Base-by-base conservation (phyloP, 2,797 vertebrate genomes). In the Hypotaenidia philippensis region DNA sequence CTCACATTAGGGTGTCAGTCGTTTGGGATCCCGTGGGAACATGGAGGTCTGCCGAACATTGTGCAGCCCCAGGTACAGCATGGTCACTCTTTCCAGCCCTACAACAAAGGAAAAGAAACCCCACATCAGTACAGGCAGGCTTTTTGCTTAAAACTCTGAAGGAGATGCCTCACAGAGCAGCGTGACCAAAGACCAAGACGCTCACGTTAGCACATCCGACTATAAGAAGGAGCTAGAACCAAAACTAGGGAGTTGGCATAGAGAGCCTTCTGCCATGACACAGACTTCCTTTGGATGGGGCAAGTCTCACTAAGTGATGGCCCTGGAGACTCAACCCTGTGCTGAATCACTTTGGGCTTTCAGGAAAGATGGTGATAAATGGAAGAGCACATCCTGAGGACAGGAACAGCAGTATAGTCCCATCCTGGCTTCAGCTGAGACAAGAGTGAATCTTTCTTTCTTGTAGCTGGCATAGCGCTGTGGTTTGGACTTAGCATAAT, bases 71-170 rank as follows among this genome's bases (percentile, higher is more conserved):
- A 99, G 98, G 96, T 99, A 99, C 93, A 99, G 98, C 99, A 99
- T 99, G 88, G 99, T 99, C 36, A 99, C 99, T 97, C 99, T 98
- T 98, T 99, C 99, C 97, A 99, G 97, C 83, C 99, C 99, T 99
- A 93, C 14, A 64, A 75, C 45, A 95, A 83, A 91, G 88, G 61
- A 79, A 61, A 86, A 66, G 17, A 52, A 29, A 52, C 16, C 13
- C 26, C 27, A 6, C 29, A 72, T 41, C 47, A 79, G 27, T 29
- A 29, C 2, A 8, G n/a, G 2, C 71, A 77, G 34, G 2, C 52
- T 40, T 40, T n/a, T 40, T 50, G 47, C 16, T 31, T 2, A 3
- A 69, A 83, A 74, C n/a, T 63, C 69, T 56, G 18, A 6, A 23
- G 61, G 40, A 90, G 25, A 60, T 77, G 41, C 23, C 38, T 53